These are phyloP conservation scores for Suncus etruscus DNA, from an alignment of 2,113 vertebrate genomes.

Conservation along the genomic window DNA sequence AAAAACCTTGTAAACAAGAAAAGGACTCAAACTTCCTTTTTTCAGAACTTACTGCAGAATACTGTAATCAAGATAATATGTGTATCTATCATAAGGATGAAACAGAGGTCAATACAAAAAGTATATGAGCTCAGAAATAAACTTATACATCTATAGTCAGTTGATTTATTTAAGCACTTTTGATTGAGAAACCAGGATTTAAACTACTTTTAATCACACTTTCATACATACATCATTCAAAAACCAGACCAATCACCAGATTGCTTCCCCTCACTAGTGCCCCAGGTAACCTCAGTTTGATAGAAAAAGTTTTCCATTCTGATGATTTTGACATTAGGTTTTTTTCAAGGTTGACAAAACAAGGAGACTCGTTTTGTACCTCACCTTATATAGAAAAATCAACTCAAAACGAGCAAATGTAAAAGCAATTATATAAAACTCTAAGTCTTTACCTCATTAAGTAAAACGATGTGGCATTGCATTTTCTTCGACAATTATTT, in stretches of 20 bases:
- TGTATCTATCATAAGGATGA: not conserved
- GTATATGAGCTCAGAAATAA: not conserved
- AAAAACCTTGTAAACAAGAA: not conserved
- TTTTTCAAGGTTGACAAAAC: not conserved
- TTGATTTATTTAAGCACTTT: not conserved
- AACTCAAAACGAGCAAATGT: conserved; percentile 24
- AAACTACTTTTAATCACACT: too few relatives aligned
- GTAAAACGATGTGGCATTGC: too few relatives aligned
- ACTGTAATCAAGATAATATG: not conserved
- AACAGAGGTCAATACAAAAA: not conserved
- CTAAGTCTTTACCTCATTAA: too few relatives aligned
- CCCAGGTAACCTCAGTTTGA: too few relatives aligned
- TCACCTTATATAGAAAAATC: not conserved
- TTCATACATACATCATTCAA: too few relatives aligned
- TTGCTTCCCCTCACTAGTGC: too few relatives aligned
- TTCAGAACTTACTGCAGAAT: not conserved
- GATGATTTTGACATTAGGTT: too few relatives aligned
- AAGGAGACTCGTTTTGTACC: not conserved
- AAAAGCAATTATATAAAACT: not conserved
- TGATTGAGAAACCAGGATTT: too few relatives aligned
- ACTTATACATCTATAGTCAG: not conserved
- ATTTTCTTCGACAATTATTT: too few relatives aligned
- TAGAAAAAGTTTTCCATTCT: too few relatives aligned
- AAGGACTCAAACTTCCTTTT: not conserved
- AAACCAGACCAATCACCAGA: too few relatives aligned